phyloP scores from a whole-genome alignment of 1,140 invertebrate genomes.

The Habropoda laboriosa region DNA sequence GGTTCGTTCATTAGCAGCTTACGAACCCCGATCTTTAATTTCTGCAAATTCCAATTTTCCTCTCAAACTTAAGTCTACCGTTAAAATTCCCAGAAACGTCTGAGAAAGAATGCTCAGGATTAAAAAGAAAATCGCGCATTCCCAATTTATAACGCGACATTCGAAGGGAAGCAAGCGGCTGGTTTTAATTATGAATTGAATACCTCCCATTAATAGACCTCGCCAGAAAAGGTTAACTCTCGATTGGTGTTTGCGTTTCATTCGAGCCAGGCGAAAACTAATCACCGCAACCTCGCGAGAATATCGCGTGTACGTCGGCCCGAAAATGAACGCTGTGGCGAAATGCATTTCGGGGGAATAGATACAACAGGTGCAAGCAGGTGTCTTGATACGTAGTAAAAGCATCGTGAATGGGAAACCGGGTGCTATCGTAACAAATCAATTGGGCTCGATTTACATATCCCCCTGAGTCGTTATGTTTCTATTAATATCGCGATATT shows the following conservation, averaged over 20 bases:
- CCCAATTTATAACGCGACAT: too few relatives aligned
- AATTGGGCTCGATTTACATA: slow-evolving; percentile 10
- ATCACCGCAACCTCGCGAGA: neutral
- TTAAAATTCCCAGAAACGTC: too few relatives aligned
- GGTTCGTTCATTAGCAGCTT: too few relatives aligned
- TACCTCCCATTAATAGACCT: too few relatives aligned
- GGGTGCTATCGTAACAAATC: neutral
- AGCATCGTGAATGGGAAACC: neutral
- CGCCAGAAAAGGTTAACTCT: neutral
- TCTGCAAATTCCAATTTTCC: too few relatives aligned
- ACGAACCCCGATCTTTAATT: too few relatives aligned
- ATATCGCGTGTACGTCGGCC: slow-evolving; percentile 13
- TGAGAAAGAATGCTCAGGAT: too few relatives aligned
- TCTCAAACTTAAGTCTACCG: too few relatives aligned
- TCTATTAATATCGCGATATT: too few relatives aligned
- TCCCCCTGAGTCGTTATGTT: neutral
- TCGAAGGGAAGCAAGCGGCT: too few relatives aligned
- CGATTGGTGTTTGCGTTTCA: neutral
- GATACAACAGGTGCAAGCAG: slow-evolving; percentile 34
- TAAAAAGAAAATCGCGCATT: too few relatives aligned
- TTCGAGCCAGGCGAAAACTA: neutral
- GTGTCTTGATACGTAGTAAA: neutral
- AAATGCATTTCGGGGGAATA: neutral
- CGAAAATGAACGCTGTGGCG: neutral
- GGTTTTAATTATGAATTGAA: too few relatives aligned